Evolutionary conservation across 2,797 vertebrate genomes (phyloP).

Genomic region (Adrianichthys oophorus): DNA sequence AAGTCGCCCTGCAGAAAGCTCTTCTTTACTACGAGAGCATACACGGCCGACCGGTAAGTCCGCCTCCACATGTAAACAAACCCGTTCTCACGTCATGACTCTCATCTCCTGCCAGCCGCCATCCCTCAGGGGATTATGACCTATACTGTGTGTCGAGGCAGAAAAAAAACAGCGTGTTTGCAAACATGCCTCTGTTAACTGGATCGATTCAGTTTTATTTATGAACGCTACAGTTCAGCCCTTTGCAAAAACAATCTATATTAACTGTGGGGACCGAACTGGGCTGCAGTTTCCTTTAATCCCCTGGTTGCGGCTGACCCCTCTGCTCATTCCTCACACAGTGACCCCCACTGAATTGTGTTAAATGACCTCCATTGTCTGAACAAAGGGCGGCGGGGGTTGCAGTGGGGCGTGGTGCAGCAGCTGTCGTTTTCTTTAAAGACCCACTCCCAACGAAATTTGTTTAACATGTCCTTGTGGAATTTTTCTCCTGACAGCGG

Average conservation of each 20-base stretch:
- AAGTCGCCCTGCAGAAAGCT: constrained; percentile 93
- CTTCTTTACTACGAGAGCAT: constrained; percentile 94
- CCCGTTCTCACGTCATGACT: background rate
- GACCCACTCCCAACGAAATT: no score
- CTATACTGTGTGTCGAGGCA: constrained; percentile 48
- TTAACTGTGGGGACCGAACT: constrained; percentile 5
- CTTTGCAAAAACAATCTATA: background rate
- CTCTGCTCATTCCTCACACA: constrained; percentile 2
- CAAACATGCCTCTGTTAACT: no score
- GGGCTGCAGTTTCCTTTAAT: constrained; percentile 8
- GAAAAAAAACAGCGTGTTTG: constrained; percentile 31
- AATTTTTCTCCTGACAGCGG: no score
- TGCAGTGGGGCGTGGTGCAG: background rate
- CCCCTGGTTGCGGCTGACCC: constrained; percentile 20
- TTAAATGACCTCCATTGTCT: constrained; percentile 22
- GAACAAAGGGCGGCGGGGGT: background rate
- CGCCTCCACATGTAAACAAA: background rate
- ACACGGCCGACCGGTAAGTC: constrained; percentile 92
- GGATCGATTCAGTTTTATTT: background rate
- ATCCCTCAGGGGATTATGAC: constrained; percentile 24
- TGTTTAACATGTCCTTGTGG: no score
- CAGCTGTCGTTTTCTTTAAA: no score
- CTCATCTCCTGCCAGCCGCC: constrained; percentile 2
- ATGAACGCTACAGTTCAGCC: background rate
- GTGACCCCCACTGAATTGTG: background rate